Base-by-base conservation (phyloP, 2,888 invertebrate species). In the Chromoteleia sp. region DNA sequence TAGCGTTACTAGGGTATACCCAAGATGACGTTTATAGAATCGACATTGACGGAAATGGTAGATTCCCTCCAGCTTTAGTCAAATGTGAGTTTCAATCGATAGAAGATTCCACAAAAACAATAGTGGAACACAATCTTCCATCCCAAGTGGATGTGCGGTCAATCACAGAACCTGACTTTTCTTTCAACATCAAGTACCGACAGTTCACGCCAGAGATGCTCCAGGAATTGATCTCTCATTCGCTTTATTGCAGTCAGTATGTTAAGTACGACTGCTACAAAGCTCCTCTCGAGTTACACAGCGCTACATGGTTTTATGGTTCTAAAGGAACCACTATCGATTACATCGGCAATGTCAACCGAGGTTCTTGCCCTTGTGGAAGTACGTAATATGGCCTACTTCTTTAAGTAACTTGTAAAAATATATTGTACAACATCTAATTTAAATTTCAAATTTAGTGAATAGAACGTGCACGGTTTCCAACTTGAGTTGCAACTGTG, bases 21-120 rank as follows among this genome's bases (percentile, higher is more conserved):
- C 95, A 97, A 85, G 97, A 98, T 36, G 98, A 98, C 85, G 97
- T 98, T 0, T 98, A 98, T 90, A 94, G 96, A 50, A 97, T 98
- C 86, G 98, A 98, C 89, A 97, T 98, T 65, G 98, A 98, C 89
- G 98, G 98, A 0, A 97, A 97, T 89, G 98, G 98, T 0, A 95
- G 96, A 74, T 97, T 97, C 88, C 97, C 98, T 1, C 98, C 98
- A 0, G 97, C 97, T 0, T 95, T 97, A 87, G 98, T 98, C 0
- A 96, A 97, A 87, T 98, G 98, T 90, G 97, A 97, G 89, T 98
- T 98, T 89, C 97, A 97, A 89, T 96, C 96, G 43, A 94, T 96
- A 86, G 97, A 97, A 77, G 97, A 97, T 88, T 94, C 95, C 0
- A 96, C 97, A 0, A 97, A 97, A 83, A 96, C 96, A 0, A 97